A percentile compares a stretch with the other conserved stretches of the same genome.
These are phyloP conservation scores for Callorhinus ursinus DNA, from an alignment of 2,113 vertebrate species.

Conservation along the genomic window DNA sequence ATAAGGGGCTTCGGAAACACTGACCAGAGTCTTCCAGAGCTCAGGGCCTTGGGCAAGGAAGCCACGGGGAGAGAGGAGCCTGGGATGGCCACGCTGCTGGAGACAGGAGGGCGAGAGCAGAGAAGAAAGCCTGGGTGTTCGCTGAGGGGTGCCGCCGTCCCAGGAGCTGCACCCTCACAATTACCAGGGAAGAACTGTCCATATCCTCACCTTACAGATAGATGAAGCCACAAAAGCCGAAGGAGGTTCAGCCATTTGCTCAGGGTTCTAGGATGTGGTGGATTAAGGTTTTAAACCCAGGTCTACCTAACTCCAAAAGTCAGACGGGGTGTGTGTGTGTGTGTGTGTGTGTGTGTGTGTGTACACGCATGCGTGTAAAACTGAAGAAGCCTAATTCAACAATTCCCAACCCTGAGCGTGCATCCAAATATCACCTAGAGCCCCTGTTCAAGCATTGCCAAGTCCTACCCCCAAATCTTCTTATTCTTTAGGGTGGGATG, in stretches of 20 bases:
- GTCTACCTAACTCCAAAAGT: not conserved
- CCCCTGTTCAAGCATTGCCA: not conserved
- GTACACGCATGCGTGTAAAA: not conserved
- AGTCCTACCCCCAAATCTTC: not conserved
- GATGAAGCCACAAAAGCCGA: not conserved
- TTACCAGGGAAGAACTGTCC: not conserved
- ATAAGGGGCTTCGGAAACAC: too few relatives aligned
- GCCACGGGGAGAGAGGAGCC: not conserved
- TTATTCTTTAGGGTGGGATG: not conserved
- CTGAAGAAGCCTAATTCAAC: not conserved
- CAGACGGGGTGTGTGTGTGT: too few relatives aligned
- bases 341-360: not conserved
- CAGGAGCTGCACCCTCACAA: not conserved
- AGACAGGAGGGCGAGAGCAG: too few relatives aligned
- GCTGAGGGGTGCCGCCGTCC: accelerated
- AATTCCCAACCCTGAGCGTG: not conserved
- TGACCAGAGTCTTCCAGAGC: too few relatives aligned
- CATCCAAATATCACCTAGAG: not conserved
- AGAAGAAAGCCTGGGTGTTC: too few relatives aligned
- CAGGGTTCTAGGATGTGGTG: not conserved
- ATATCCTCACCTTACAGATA: not conserved
- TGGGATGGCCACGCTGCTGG: accelerated
- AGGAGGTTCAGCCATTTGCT: not conserved
- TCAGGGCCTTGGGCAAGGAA: not conserved
- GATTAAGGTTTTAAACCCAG: not conserved